A percentile compares a stretch with the other conserved stretches of the same genome.
Evolutionary conservation across 2,113 vertebrate genomes (phyloP).

Genomic region (Galeopterus variegatus): DNA sequence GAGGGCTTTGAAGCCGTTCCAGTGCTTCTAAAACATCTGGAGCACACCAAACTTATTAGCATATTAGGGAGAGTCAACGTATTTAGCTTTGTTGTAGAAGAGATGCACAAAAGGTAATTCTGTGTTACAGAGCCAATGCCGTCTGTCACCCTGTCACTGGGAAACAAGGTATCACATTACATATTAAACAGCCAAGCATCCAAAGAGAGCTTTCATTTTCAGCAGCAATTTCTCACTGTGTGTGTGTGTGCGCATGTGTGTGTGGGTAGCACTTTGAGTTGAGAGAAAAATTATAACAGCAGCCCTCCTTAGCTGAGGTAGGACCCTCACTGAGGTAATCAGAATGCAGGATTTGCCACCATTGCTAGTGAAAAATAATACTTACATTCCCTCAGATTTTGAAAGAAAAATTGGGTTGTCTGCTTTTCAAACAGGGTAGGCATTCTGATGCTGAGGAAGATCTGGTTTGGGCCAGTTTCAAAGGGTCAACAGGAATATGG

Average conservation of each 20-base stretch:
- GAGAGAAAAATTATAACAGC: conserved; percentile 62
- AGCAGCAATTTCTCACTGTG: conserved; percentile 38
- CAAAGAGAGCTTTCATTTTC: conserved; percentile 84
- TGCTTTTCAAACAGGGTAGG: neutral
- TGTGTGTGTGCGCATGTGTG: neutral
- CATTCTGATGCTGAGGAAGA: neutral
- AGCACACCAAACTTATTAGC: conserved; percentile 83
- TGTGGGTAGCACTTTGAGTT: neutral
- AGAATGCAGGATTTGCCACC: conserved; percentile 56
- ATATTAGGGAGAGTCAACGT: conserved; percentile 79
- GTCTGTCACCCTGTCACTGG: conserved; percentile 88
- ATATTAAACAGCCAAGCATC: conserved; percentile 88
- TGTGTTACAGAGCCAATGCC: conserved; percentile 85
- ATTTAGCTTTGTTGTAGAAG: conserved; percentile 83
- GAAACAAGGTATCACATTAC: conserved; percentile 90
- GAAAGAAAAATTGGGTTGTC: conserved; percentile 4
- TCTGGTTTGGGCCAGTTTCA: neutral
- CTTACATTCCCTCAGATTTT: conserved; percentile 32
- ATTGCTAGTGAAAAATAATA: conserved; percentile 48
- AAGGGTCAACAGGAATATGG: neutral
- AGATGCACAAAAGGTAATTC: conserved; percentile 89
- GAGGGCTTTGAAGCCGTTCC: conserved; percentile 74
- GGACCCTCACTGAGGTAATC: conserved; percentile 30
- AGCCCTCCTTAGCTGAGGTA: neutral
- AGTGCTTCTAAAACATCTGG: conserved; percentile 85